Conservation (phyloP, 2,113 vertebrate species). For the Phaetusa simplex region DNA sequence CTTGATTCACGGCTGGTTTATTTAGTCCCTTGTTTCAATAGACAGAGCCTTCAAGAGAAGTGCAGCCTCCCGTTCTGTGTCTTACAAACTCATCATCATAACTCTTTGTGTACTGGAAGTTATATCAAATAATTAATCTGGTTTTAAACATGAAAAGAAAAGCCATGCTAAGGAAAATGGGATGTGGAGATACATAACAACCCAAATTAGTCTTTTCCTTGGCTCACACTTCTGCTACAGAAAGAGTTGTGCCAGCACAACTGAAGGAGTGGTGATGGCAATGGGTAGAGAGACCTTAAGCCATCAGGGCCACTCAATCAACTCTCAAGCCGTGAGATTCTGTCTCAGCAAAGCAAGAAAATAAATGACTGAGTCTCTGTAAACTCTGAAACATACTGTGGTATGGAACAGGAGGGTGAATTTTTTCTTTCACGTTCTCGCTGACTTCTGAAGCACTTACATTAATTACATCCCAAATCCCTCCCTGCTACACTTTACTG, state of each 20-base stretch:
- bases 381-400: neutral
- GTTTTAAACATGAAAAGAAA: neutral
- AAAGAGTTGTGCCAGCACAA: neutral
- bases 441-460: neutral
- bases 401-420: neutral
- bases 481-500: neutral
- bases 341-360: neutral
- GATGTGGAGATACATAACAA: neutral
- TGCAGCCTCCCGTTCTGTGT: neutral
- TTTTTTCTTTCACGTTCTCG: neutral
- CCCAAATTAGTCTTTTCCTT: neutral
- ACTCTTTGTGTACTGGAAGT: neutral
- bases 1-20: neutral
- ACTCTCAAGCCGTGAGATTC: neutral
- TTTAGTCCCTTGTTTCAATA: neutral
- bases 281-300: neutral
- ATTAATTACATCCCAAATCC: neutral
- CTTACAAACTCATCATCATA: neutral
- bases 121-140: neutral
- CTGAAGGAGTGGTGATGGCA: neutral
- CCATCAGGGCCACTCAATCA: neutral
- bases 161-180: neutral
- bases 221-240: neutral
- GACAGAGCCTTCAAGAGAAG: neutral
- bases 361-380: neutral